These are phyloP conservation scores for Etheostoma perlongum DNA, from an alignment of 2,797 vertebrate genomes.

Conservation along the genomic window DNA sequence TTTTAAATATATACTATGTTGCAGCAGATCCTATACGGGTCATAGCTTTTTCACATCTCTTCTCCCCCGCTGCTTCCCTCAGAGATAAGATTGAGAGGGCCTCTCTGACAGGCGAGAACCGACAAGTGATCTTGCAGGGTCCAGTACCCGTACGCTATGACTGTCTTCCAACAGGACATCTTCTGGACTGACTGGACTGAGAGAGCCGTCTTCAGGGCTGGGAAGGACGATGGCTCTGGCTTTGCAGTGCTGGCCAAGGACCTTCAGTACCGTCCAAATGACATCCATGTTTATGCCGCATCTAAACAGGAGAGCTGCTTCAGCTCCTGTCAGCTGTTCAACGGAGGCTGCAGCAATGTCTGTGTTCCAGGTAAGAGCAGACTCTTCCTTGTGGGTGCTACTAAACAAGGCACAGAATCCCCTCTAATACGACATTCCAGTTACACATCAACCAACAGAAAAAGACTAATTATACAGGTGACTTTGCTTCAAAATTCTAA, in stretches of 20 bases:
- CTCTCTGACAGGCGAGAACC: conserved; percentile 86
- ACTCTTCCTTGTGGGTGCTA: not conserved
- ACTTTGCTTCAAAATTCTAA: not conserved
- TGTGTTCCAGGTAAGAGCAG: conserved; percentile 89
- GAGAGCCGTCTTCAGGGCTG: conserved; percentile 88
- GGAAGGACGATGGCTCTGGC: conserved; percentile 92
- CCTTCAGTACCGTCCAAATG: conserved; percentile 87
- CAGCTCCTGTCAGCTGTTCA: conserved; percentile 92
- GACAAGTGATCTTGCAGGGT: conserved; percentile 88
- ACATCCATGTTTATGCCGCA: conserved; percentile 86
- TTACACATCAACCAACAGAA: not conserved
- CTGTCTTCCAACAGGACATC: conserved; percentile 91
- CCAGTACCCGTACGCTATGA: conserved; percentile 88
- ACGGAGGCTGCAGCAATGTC: conserved; percentile 95
- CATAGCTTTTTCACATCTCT: not conserved
- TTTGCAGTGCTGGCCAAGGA: conserved; percentile 83
- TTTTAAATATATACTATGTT: not conserved
- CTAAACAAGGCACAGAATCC: not conserved
- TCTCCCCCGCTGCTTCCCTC: not conserved
- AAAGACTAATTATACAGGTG: not conserved
- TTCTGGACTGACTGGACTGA: conserved; percentile 94
- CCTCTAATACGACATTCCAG: not conserved
- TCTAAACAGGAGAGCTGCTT: conserved; percentile 88
- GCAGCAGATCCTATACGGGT: not conserved
- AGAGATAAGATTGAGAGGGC: conserved; percentile 91